Evolutionary conservation across 2,113 vertebrate genomes (phyloP).

Genomic region (Callipepla californica): DNA sequence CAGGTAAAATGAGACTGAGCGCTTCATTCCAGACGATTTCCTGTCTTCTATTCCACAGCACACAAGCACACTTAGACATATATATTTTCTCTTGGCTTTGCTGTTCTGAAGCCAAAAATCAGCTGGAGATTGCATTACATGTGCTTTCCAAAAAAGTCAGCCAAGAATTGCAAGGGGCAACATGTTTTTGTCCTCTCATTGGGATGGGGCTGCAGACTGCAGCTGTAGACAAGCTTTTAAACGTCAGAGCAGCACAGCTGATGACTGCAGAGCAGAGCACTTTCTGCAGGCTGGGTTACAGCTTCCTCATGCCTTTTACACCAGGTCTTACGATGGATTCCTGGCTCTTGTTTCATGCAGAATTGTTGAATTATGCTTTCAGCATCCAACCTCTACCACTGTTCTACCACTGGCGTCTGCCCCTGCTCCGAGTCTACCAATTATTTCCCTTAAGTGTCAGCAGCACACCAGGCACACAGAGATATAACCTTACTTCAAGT

Average conservation of each 20-base stretch:
- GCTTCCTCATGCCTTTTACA: neutral
- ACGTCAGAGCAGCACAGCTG: neutral
- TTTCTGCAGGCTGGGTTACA: neutral
- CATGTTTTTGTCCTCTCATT: neutral
- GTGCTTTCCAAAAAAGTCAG: neutral
- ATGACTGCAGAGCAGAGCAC: neutral
- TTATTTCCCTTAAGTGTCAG: slow-evolving; percentile 82
- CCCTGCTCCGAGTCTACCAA: slow-evolving; percentile 74
- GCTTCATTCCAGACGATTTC: neutral
- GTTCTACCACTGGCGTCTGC: slow-evolving; percentile 43
- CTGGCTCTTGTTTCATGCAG: neutral
- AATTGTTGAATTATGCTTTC: neutral
- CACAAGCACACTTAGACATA: neutral
- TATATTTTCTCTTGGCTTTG: neutral
- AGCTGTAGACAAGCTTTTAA: neutral
- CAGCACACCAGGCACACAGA: slow-evolving; percentile 58
- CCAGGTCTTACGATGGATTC: neutral
- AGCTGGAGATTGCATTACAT: neutral
- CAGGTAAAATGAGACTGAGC: slow-evolving; percentile 18
- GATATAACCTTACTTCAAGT: slow-evolving; percentile 77
- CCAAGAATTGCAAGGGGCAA: neutral
- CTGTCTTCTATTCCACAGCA: neutral
- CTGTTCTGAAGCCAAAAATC: slow-evolving; percentile 30
- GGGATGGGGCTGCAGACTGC: neutral
- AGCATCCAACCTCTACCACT: slow-evolving; percentile 10